Evolutionary conservation across 2,888 invertebrate genomes (phyloP).

Genomic region (Ctenicera cuprea): DNA sequence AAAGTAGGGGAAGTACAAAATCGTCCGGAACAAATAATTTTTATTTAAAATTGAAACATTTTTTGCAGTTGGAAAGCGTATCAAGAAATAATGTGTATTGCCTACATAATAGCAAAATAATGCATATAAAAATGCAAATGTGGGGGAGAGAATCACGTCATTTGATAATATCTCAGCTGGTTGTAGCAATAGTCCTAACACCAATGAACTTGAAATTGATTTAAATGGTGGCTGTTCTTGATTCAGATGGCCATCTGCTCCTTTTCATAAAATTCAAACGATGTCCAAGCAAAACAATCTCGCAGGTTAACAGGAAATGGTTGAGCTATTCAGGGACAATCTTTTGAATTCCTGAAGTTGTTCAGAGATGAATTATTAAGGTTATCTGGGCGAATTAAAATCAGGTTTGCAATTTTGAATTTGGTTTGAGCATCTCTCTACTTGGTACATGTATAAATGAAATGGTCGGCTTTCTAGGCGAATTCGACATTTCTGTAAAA

Average conservation of each 20-base stretch:
- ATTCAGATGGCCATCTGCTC: neutral
- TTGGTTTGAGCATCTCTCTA: neutral
- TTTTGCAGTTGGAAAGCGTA: too few species aligned
- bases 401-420: neutral
- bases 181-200: constrained; percentile 1
- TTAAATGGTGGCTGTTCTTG: neutral
- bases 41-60: too few species aligned
- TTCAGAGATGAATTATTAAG: constrained; percentile 11
- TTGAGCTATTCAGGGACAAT: constrained; percentile 24
- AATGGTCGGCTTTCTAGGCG: constrained; percentile 27
- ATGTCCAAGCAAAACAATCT: neutral
- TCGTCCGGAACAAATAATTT: too few species aligned
- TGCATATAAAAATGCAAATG: constrained; percentile 5
- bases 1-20: too few species aligned
- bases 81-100: too few species aligned
- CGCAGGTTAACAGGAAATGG: constrained; percentile 33
- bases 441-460: neutral
- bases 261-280: neutral
- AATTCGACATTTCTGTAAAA: constrained; percentile 47
- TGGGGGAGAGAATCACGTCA: neutral
- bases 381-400: neutral
- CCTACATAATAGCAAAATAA: neutral
- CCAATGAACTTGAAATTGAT: constrained; percentile 9
- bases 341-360: constrained; percentile 7
- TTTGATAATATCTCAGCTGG: neutral